Percentiles rank a stretch among this genome's conserved stretches.
Conservation (phyloP, 2,888 invertebrate genomes). For the Slavum lentiscoides region DNA sequence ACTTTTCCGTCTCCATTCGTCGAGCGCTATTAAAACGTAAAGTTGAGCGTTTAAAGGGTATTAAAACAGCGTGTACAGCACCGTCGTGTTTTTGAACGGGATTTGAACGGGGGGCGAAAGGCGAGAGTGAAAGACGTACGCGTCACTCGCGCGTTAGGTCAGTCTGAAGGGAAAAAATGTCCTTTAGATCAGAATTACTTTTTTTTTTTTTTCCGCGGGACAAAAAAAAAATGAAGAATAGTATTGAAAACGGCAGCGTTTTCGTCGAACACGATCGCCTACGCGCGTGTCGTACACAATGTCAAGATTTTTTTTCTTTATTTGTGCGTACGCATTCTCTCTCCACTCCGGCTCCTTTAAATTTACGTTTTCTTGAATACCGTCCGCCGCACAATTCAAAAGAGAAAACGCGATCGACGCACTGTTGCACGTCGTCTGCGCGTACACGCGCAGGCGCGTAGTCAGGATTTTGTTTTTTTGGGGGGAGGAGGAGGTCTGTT, state of each 20-base stretch:
- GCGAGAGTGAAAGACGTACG: not conserved
- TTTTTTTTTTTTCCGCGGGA: not conserved
- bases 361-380: too few species aligned
- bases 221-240: too few species aligned
- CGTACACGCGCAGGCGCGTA: too few species aligned
- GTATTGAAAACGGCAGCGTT: too few species aligned
- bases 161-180: not conserved
- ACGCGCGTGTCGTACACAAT: not conserved
- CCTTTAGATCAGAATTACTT: not conserved
- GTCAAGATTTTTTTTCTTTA: too few species aligned
- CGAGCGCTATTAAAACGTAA: constrained; percentile 36
- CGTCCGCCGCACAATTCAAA: too few species aligned
- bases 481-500: too few species aligned
- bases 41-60: constrained; percentile 28
- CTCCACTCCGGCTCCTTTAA: too few species aligned
- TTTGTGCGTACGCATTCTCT: too few species aligned
- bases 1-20: constrained; percentile 40
- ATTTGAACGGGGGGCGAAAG: not conserved
- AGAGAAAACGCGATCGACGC: too few species aligned
- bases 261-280: constrained; percentile 7
- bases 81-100: constrained; percentile 9
- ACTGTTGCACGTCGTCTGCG: too few species aligned
- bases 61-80: constrained; percentile 19
- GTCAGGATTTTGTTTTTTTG: too few species aligned
- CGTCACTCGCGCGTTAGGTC: not conserved